These are phyloP conservation scores for Pristionchus entomophagus DNA, from an alignment of 2,888 invertebrate genomes.

Conservation along the genomic window DNA sequence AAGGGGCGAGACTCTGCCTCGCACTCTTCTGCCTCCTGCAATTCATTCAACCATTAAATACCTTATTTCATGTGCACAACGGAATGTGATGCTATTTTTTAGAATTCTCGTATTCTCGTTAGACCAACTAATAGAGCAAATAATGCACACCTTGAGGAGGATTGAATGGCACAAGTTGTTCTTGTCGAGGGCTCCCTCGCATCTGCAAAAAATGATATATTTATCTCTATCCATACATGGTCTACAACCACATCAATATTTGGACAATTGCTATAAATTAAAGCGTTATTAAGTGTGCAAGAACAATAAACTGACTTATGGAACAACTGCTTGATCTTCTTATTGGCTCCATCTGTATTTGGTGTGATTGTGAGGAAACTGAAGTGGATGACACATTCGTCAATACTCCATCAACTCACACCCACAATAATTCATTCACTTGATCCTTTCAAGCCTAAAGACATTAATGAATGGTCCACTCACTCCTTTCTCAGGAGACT, in stretches of 20 bases:
- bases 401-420: too few species aligned
- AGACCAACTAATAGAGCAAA: background rate
- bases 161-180: background rate
- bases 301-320: background rate
- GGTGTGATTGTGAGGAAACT: constrained; percentile 25
- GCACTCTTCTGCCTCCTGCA: background rate
- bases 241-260: background rate
- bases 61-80: background rate
- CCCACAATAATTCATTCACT: too few species aligned
- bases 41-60: background rate
- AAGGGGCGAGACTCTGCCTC: background rate
- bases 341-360: background rate
- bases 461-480: too few species aligned
- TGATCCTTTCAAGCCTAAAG: too few species aligned
- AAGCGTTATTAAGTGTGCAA: too few species aligned
- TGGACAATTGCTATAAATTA: too few species aligned
- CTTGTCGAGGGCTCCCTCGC: background rate
- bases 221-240: background rate
- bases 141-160: background rate
- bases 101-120: too few species aligned
- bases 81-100: too few species aligned
- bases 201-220: background rate
- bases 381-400: background rate
- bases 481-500: background rate
- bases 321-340: constrained; percentile 42